Base-by-base conservation (phyloP, 2,888 invertebrate genomes). In the Pristionchus fissidentatus region DNA sequence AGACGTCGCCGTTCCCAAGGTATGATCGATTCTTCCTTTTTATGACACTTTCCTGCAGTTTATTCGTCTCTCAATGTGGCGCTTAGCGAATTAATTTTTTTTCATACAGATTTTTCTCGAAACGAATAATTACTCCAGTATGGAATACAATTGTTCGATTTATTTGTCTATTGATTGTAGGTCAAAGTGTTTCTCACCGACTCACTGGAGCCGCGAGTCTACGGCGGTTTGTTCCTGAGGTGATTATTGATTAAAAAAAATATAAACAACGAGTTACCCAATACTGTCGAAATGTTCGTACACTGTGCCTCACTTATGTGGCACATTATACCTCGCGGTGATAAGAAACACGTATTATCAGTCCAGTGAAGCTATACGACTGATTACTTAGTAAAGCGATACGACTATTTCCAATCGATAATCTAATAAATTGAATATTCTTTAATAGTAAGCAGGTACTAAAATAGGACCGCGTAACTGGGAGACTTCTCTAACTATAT, bases 191-290 rank as follows among this genome's bases (percentile, higher is more conserved):
- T 84, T 0, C 82, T 89, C 32, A 89, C 88, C 3, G 87, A 89
- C 52, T 85, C 87, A 32, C 83, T 87, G 60, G 88, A 88, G 70
- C 88, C 89, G 19, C 86, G 86, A 84, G 84, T 86, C 10, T 89
- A 86, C 82, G 89, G 89, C 7, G 87, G 86, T 8, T 84, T 89
- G 66, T 88, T 88, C 78, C 73, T 89, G 83, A 86, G 38, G 66
- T 81, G 22, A 46, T 26, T 32, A 13, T 19, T 75, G 49, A 32
- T 10, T 1, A 4, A 13, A 3, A 29, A 26, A 1, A 10, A 29
- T 29, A 26, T 2, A 29, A 19, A 3, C n/a, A 4, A 22, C n/a
- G 3, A 3, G 22, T 57, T 26, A n/a, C 55, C n/a, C n/a, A n/a
- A n/a, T n/a, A n/a, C n/a, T n/a, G n/a, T n/a, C n/a, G n/a, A n/a